Evolutionary conservation across 1,140 invertebrate genomes (phyloP).

Genomic region (Megathymus violae): DNA sequence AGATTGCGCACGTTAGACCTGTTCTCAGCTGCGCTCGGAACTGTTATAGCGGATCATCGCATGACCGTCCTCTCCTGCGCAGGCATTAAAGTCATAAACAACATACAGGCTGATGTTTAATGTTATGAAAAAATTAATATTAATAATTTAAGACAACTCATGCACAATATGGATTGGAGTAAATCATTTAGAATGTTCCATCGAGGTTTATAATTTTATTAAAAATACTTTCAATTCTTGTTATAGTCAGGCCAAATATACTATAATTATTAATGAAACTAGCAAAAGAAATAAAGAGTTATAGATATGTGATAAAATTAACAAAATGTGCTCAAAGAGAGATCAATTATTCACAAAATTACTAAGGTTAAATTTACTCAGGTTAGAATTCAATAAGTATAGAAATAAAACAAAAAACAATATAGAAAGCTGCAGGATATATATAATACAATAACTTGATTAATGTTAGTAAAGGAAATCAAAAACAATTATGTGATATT

Average conservation of each 20-base stretch:
- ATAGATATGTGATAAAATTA: too few relatives aligned
- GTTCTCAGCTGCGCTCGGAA: conserved; percentile 17
- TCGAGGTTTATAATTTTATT: conserved; percentile 23
- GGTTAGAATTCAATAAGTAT: conserved; percentile 20
- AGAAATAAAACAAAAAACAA: conserved; percentile 16
- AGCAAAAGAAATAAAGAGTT: conserved; percentile 31
- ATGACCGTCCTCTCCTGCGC: conserved; percentile 13
- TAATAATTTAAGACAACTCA: not conserved
- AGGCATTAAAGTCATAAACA: not conserved
- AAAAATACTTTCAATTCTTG: conserved; percentile 15
- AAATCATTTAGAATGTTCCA: conserved; percentile 21
- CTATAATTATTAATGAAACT: conserved; percentile 3
- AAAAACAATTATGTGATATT: not conserved
- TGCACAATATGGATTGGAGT: not conserved
- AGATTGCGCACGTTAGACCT: conserved; percentile 14
- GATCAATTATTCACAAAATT: conserved; percentile 9
- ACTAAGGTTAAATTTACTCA: conserved; percentile 10
- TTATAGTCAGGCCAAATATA: conserved; percentile 22
- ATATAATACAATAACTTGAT: conserved; percentile 14
- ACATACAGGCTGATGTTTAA: conserved; percentile 9
- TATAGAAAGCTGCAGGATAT: conserved; percentile 5
- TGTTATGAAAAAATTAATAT: not conserved
- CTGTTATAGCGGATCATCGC: conserved; percentile 24
- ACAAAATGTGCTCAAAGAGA: not conserved
- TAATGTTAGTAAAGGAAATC: conserved; percentile 8